These are phyloP conservation scores for Corbicula japonica DNA, from an alignment of 2,888 invertebrate species.

Conservation along the genomic window DNA sequence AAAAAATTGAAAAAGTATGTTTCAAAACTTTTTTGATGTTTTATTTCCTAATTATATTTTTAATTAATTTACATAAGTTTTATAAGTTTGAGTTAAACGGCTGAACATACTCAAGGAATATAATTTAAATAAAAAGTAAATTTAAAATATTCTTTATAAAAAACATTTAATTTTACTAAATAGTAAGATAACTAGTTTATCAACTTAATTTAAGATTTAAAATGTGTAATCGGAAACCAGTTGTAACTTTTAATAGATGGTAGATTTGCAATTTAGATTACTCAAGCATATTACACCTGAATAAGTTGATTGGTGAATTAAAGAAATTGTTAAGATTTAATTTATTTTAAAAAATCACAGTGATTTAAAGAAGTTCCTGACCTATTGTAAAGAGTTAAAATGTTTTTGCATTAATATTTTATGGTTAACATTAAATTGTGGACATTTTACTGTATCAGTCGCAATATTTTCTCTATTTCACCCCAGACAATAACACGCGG, in stretches of 20 bases:
- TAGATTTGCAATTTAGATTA: constrained; percentile 44
- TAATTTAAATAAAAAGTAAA: too few species aligned
- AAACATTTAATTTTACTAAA: too few species aligned
- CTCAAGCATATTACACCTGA: constrained; percentile 30
- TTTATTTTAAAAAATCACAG: constrained; percentile 9
- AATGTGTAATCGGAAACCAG: neutral
- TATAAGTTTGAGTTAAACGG: too few species aligned
- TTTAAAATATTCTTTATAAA: too few species aligned
- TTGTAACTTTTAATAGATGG: constrained; percentile 7
- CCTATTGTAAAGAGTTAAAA: neutral
- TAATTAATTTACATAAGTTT: too few species aligned
- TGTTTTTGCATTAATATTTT: constrained; percentile 8
- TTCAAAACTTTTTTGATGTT: too few species aligned
- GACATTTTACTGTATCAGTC: constrained; percentile 16
- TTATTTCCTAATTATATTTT: too few species aligned
- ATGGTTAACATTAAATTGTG: too few species aligned
- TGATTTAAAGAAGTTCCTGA: constrained; percentile 1
- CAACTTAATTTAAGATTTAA: constrained; percentile 32
- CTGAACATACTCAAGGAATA: too few species aligned
- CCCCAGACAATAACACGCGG: constrained; percentile 28
- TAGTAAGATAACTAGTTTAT: constrained; percentile 31
- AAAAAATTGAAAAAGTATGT: too few species aligned
- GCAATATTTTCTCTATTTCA: constrained; percentile 19
- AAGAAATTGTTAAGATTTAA: constrained; percentile 37
- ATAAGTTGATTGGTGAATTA: constrained; percentile 31